Conservation (phyloP, 2,797 vertebrate genomes). For the Orientallactaga sibirica region DNA sequence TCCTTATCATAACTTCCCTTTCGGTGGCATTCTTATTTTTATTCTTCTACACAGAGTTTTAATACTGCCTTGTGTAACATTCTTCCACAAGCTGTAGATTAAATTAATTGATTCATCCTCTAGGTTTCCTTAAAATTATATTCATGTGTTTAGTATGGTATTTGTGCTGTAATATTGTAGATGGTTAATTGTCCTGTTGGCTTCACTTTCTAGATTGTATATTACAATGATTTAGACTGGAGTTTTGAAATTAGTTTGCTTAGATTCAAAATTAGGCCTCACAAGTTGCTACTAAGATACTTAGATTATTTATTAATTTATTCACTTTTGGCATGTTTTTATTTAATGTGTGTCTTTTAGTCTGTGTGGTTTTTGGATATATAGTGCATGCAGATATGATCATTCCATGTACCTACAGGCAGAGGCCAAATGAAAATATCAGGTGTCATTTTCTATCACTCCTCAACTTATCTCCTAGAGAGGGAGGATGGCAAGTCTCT, state of each 20-base stretch:
- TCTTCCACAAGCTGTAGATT: neutral
- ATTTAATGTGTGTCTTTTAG: too few species aligned
- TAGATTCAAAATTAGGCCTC: neutral
- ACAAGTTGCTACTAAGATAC: neutral
- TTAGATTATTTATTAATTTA: neutral
- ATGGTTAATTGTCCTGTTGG: neutral
- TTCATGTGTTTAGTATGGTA: neutral
- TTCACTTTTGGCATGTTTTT: too few species aligned
- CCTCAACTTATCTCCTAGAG: too few species aligned
- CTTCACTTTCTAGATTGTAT: neutral
- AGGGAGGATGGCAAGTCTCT: too few species aligned
- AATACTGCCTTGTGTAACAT: neutral
- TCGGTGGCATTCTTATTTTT: neutral
- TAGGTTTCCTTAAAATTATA: slow-evolving; percentile 27
- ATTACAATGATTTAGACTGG: neutral
- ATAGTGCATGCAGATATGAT: too few species aligned
- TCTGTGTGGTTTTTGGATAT: too few species aligned
- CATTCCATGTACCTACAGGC: too few species aligned
- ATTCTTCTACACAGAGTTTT: neutral
- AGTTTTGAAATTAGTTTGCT: neutral
- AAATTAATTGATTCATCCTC: slow-evolving; percentile 11
- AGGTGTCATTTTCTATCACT: too few species aligned
- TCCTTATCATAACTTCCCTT: neutral
- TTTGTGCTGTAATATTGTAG: neutral
- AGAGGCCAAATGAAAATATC: too few species aligned